A percentile compares a stretch with the other conserved stretches of the same genome.
phyloP scores from a whole-genome alignment of 2,113 vertebrate genomes.

The Lichenostomus cassidix region DNA sequence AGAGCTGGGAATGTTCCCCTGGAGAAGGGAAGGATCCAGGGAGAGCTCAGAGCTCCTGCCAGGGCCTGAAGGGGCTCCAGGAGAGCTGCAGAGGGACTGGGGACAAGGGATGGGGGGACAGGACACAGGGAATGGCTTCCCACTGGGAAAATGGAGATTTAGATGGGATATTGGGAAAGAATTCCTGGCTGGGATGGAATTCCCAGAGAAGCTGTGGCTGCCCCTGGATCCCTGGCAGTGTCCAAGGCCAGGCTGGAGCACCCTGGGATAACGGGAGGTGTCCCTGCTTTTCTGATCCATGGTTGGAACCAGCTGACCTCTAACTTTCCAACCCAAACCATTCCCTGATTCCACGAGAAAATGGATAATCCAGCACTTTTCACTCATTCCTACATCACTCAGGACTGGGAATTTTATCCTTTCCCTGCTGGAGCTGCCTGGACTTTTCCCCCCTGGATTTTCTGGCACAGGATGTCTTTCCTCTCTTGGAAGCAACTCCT shows the following conservation, averaged over 20 bases:
- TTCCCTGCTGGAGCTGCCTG: neutral
- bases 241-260: rapidly evolving
- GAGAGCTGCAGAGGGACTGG: neutral
- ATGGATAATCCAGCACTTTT: neutral
- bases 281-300: neutral
- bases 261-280: rapidly evolving
- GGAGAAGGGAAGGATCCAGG: neutral
- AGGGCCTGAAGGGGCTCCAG: neutral
- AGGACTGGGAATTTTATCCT: neutral
- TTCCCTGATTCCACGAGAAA: neutral
- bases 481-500: neutral
- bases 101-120: neutral
- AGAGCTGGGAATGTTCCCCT: neutral
- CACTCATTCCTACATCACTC: neutral
- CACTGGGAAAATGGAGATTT: too few species aligned
- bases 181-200: neutral
- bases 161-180: neutral
- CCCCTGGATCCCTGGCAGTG: neutral
- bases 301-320: neutral
- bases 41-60: neutral
- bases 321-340: neutral
- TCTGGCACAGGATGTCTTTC: neutral
- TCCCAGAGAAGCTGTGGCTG: neutral
- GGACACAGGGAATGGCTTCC: neutral
- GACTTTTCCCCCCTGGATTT: neutral